Conservation (phyloP, 1,140 invertebrate species). For the Vanessa tameamea region DNA sequence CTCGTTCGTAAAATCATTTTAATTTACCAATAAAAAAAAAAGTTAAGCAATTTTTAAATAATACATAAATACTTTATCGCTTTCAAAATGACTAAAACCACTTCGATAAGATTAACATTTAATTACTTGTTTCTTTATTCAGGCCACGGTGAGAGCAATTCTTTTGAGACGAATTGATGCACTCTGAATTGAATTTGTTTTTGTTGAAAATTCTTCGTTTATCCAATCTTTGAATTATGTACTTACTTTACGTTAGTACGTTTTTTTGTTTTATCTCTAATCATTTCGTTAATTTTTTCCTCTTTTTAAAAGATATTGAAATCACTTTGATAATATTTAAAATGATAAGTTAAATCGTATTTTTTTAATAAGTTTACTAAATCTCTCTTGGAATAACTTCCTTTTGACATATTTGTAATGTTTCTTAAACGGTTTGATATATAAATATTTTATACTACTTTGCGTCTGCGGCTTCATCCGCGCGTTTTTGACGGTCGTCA, state of each 20-base stretch:
- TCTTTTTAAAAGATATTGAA: background rate
- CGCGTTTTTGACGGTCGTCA: too few species aligned
- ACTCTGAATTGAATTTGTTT: constrained; percentile 1
- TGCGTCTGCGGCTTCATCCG: too few species aligned
- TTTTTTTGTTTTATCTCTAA: background rate
- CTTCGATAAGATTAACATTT: constrained; percentile 8
- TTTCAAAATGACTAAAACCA: background rate
- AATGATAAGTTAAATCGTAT: too few species aligned
- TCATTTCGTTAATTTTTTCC: background rate
- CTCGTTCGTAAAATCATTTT: background rate
- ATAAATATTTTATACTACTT: too few species aligned
- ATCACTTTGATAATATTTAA: background rate
- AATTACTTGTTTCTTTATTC: constrained; percentile 23
- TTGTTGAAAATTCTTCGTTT: background rate
- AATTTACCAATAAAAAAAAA: background rate
- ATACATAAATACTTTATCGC: background rate
- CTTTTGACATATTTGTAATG: too few species aligned
- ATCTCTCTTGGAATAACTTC: too few species aligned
- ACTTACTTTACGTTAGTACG: too few species aligned
- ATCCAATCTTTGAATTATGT: background rate
- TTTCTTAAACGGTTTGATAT: too few species aligned
- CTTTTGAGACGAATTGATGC: background rate
- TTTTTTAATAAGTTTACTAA: background rate
- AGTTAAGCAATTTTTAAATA: background rate
- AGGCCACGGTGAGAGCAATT: constrained; percentile 6